These are phyloP conservation scores for Dissostichus mawsoni DNA, from an alignment of 2,113 vertebrate genomes.

Conservation along the genomic window DNA sequence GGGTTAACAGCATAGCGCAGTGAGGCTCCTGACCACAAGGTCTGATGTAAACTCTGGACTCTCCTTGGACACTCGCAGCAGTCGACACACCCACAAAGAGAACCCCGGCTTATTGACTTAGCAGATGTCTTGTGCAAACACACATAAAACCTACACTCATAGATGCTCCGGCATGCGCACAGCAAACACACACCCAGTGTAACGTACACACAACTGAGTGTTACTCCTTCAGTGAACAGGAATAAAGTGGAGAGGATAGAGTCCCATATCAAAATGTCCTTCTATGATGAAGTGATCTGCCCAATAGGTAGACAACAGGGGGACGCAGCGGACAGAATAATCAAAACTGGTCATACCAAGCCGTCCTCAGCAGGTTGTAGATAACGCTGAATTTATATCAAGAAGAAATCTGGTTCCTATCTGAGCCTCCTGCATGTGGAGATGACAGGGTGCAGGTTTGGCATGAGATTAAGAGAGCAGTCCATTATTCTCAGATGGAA, in stretches of 20 bases:
- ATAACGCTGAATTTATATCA: slow-evolving; percentile 27
- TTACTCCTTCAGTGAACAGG: slow-evolving; percentile 3
- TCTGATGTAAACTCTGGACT: slow-evolving; percentile 60
- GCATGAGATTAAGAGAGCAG: slow-evolving; percentile 65
- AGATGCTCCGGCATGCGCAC: slow-evolving; percentile 27
- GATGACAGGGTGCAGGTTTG: slow-evolving; percentile 50
- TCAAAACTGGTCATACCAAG: not conserved
- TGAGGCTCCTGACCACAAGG: slow-evolving; percentile 27
- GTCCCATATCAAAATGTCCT: not conserved
- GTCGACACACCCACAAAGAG: slow-evolving; percentile 70
- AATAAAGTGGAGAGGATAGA: not conserved
- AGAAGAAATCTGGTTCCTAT: slow-evolving; percentile 58
- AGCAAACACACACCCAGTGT: slow-evolving; percentile 21
- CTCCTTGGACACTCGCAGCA: slow-evolving; percentile 53
- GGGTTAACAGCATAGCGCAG: slow-evolving; percentile 26
- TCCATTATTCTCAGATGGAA: slow-evolving; percentile 35
- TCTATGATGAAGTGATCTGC: not conserved
- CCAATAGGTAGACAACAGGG: slow-evolving; percentile 3
- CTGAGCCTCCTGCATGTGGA: slow-evolving; percentile 48
- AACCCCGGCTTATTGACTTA: slow-evolving; percentile 66
- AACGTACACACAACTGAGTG: slow-evolving; percentile 12
- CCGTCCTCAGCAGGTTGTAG: slow-evolving; percentile 23
- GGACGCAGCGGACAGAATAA: not conserved
- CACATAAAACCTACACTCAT: slow-evolving; percentile 49
- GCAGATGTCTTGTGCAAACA: slow-evolving; percentile 74